A percentile compares a stretch with the other conserved stretches of the same genome.
phyloP scores from a whole-genome alignment of 2,888 invertebrate genomes.

The Orthonevra nobilis region DNA sequence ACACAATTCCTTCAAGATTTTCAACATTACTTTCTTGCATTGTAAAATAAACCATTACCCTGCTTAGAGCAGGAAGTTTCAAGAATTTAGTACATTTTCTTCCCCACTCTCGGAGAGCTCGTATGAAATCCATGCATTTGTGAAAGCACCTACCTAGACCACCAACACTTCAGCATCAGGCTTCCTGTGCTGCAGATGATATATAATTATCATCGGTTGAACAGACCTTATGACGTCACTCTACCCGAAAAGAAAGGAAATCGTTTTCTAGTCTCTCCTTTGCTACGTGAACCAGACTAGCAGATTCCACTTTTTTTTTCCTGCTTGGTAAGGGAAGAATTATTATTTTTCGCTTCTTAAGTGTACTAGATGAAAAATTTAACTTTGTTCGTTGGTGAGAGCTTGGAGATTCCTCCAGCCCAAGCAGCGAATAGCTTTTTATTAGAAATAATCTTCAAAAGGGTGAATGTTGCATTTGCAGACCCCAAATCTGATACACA shows the following conservation, averaged over 20 bases:
- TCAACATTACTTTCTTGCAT: no score
- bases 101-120: no score
- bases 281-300: conserved; percentile 28
- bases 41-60: no score
- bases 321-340: conserved; percentile 57
- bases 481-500: conserved; percentile 51
- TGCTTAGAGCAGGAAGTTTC: no score
- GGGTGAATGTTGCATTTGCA: conserved; percentile 39
- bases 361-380: conserved; percentile 58
- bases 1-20: no score
- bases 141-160: no score
- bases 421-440: conserved; percentile 14
- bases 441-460: conserved; percentile 18
- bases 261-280: conserved; percentile 12
- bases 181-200: conserved; percentile 54
- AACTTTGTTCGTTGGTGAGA: conserved; percentile 43
- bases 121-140: no score
- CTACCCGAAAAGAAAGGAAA: conserved; percentile 24
- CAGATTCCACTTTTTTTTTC: conserved; percentile 21
- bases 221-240: conserved; percentile 55
- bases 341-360: conserved; percentile 57
- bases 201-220: conserved; percentile 52
- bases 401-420: conserved; percentile 25
- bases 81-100: no score
- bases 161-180: no score